Conservation (phyloP, 1,140 invertebrate species). For the Lordiphosa mommai region DNA sequence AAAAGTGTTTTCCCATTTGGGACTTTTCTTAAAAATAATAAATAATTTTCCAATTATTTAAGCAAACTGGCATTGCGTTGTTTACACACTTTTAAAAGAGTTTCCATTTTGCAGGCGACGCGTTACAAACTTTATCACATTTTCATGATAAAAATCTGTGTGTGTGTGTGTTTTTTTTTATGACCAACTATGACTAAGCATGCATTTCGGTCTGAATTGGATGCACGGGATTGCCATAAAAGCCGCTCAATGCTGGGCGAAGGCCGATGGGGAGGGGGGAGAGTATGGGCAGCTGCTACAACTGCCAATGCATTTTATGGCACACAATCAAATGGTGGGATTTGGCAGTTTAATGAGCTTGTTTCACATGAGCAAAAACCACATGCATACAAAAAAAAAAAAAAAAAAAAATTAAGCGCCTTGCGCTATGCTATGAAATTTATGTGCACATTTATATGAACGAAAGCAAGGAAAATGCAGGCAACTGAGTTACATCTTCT, state of each 20-base stretch:
- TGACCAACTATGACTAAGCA: neutral
- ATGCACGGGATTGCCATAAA: slow-evolving; percentile 1
- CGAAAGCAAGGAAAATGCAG: neutral
- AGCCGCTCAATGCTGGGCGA: neutral
- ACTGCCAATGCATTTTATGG: slow-evolving; percentile 27
- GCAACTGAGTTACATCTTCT: slow-evolving; percentile 15
- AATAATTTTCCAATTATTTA: too few species aligned
- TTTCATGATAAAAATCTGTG: too few species aligned
- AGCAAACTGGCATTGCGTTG: too few species aligned
- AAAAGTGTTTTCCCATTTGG: too few species aligned
- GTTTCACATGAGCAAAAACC: slow-evolving; percentile 39
- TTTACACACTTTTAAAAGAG: too few species aligned
- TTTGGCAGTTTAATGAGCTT: slow-evolving; percentile 68
- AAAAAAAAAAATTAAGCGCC: slow-evolving; percentile 15
- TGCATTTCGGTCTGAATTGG: neutral
- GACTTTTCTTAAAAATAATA: too few species aligned
- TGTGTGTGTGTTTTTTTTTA: too few species aligned
- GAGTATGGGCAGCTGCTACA: neutral
- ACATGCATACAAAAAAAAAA: slow-evolving; percentile 2
- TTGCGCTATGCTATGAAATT: slow-evolving; percentile 26
- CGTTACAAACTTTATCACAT: too few species aligned
- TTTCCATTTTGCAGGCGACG: too few species aligned
- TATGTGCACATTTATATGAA: slow-evolving; percentile 30
- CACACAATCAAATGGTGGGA: slow-evolving; percentile 57
- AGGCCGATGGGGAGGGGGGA: neutral